Evolutionary conservation across 2,113 vertebrate genomes (phyloP).

Genomic region (rabbit (Oryctolagus cuniculus)): mOryCun1.1 NC_091441.1:32525501-32526000

Average conservation of each 20-base stretch:
- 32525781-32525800: neutral
- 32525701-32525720: neutral
- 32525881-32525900: too few species aligned
- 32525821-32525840: neutral
- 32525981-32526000: too few species aligned
- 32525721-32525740: neutral
- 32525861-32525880: too few species aligned
- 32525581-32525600: slow-evolving; percentile 44
- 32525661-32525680: neutral
- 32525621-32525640: neutral
- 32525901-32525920: too few species aligned
- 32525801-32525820: neutral
- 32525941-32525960: too few species aligned
- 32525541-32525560: slow-evolving; percentile 52
- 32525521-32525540: slow-evolving; percentile 43
- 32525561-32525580: slow-evolving; percentile 19
- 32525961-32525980: too few species aligned
- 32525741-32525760: neutral
- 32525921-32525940: too few species aligned
- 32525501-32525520: slow-evolving; percentile 72
- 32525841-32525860: neutral
- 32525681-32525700: neutral
- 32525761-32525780: neutral
- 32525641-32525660: neutral
- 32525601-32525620: neutral